phyloP scores from a whole-genome alignment of 2,113 vertebrate species.

The Sula dactylatra region DNA sequence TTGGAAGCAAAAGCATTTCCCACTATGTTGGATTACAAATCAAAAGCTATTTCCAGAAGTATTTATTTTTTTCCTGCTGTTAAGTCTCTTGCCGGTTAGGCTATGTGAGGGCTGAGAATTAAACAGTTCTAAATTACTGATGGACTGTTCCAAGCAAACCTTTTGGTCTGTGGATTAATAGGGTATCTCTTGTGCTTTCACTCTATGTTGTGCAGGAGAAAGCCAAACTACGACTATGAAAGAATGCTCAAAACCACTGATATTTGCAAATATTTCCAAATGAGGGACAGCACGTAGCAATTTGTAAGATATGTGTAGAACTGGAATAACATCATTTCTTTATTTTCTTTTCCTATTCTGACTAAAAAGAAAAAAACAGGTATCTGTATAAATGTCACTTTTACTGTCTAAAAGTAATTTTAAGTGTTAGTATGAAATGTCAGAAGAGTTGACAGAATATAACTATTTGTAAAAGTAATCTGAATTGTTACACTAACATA shows the following conservation, averaged over 20 bases:
- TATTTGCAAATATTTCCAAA: slow-evolving; percentile 44
- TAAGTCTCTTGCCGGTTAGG: slow-evolving; percentile 7
- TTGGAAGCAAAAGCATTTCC: slow-evolving; percentile 5
- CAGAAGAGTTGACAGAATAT: slow-evolving; percentile 61
- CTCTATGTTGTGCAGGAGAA: not conserved
- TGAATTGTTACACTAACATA: slow-evolving; percentile 30
- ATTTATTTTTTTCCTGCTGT: slow-evolving; percentile 4
- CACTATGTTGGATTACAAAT: not conserved
- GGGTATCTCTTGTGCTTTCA: slow-evolving; percentile 23
- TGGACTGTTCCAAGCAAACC: slow-evolving; percentile 24
- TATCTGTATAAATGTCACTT: slow-evolving; percentile 65
- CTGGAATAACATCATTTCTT: slow-evolving; percentile 53
- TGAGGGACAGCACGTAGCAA: slow-evolving; percentile 11
- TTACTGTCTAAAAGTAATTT: slow-evolving; percentile 60
- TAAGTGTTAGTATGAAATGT: slow-evolving; percentile 62
- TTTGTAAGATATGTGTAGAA: slow-evolving; percentile 57
- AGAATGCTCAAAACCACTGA: slow-evolving; percentile 18
- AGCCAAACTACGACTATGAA: not conserved
- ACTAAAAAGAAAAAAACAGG: slow-evolving; percentile 24
- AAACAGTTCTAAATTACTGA: not conserved
- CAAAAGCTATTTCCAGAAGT: slow-evolving; percentile 8
- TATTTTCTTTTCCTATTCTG: slow-evolving; percentile 59
- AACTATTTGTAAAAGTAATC: slow-evolving; percentile 57
- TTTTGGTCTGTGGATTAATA: slow-evolving; percentile 23
- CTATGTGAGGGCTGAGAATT: not conserved